These are phyloP conservation scores for Lerema accius DNA, from an alignment of 1,140 invertebrate species.

Conservation along the genomic window DNA sequence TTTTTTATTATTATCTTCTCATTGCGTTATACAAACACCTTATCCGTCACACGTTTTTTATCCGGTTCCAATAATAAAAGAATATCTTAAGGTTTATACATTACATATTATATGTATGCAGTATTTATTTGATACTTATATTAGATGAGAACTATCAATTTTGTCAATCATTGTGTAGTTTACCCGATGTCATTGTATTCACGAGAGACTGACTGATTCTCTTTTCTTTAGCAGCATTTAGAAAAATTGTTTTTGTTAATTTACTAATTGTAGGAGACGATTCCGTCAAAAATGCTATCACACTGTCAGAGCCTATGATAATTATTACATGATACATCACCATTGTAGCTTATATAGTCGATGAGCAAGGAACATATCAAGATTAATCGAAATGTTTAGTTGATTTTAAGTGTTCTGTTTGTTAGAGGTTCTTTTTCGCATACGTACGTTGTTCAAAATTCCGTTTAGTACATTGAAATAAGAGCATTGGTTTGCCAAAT, in stretches of 20 bases:
- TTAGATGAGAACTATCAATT: constrained; percentile 24
- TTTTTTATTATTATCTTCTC: constrained; percentile 11
- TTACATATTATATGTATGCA: constrained; percentile 1
- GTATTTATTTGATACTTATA: constrained; percentile 13
- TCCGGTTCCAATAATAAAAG: constrained; percentile 16
- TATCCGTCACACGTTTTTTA: constrained; percentile 24
- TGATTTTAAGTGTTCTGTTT: constrained; percentile 52
- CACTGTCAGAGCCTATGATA: constrained; percentile 33
- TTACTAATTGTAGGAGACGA: constrained; percentile 55
- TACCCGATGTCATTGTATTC: constrained; percentile 49
- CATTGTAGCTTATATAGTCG: constrained; percentile 55
- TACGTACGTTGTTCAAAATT: constrained; percentile 78
- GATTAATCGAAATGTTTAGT: constrained; percentile 57
- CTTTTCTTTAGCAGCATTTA: constrained; percentile 79
- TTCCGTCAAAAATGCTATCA: constrained; percentile 36
- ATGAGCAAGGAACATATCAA: constrained; percentile 75
- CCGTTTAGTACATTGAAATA: constrained; percentile 44
- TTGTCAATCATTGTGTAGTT: constrained; percentile 36
- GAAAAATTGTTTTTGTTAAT: constrained; percentile 71
- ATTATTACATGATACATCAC: constrained; percentile 34
- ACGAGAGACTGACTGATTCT: constrained; percentile 77
- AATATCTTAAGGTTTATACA: constrained; percentile 18
- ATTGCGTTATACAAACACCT: constrained; percentile 21
- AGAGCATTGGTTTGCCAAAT: constrained; percentile 49
- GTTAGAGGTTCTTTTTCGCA: constrained; percentile 79